Conservation (phyloP, 2,797 vertebrate genomes). For the Cottoperca gobio region DNA sequence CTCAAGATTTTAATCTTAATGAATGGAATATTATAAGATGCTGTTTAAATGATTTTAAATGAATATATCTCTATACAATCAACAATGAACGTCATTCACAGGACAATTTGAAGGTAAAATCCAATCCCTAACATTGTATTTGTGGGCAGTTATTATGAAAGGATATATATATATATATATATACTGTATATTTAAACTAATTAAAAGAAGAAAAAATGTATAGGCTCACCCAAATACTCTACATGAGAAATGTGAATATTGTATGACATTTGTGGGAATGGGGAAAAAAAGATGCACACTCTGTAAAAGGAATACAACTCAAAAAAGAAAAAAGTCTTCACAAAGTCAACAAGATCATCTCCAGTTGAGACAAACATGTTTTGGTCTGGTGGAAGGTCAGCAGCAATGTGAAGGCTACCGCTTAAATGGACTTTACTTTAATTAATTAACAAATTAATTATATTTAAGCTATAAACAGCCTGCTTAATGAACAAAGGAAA, state of each 20-base stretch:
- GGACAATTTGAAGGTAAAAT: background rate
- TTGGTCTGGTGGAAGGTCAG: background rate
- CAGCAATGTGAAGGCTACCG: background rate
- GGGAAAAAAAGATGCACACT: background rate
- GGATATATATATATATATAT: background rate
- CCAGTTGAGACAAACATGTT: background rate
- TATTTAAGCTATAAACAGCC: background rate
- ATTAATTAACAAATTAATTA: too few relatives aligned
- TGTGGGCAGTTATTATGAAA: background rate
- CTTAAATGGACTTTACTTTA: too few relatives aligned
- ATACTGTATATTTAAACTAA: background rate
- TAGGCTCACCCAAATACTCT: too few relatives aligned
- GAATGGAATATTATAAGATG: slow-evolving; percentile 37
- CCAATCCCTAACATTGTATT: background rate
- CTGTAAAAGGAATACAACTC: too few relatives aligned
- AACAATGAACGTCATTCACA: background rate
- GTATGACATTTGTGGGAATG: background rate
- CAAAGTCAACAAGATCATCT: background rate
- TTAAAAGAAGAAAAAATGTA: background rate
- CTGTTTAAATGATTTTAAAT: slow-evolving; percentile 19
- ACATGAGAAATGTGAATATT: too few relatives aligned
- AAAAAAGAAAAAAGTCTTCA: too few relatives aligned
- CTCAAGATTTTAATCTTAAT: slow-evolving; percentile 37
- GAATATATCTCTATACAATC: background rate
- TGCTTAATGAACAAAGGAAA: background rate